phyloP scores from a whole-genome alignment of 2,797 vertebrate species.

The Acridotheres tristis region DNA sequence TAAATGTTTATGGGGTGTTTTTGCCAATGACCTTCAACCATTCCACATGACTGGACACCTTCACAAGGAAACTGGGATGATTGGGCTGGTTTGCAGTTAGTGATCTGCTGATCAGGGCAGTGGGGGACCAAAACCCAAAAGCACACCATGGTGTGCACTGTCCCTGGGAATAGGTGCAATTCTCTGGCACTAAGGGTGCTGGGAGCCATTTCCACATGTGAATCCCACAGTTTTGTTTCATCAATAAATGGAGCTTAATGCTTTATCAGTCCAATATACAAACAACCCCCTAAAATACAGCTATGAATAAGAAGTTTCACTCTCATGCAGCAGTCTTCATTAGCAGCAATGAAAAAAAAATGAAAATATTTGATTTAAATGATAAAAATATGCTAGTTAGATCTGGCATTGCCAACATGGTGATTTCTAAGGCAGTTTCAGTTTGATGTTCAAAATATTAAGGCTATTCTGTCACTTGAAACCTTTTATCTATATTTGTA shows the following conservation, averaged over 20 bases:
- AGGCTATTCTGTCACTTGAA: background rate
- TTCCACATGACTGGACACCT: background rate
- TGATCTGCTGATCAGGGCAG: background rate
- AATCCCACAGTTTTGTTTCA: background rate
- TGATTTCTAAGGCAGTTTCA: background rate
- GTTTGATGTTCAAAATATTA: background rate
- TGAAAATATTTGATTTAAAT: background rate
- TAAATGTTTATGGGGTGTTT: background rate
- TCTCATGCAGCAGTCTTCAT: background rate
- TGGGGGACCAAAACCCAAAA: background rate
- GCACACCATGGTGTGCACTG: fast-evolving
- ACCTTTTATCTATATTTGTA: background rate
- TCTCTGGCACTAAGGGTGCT: background rate
- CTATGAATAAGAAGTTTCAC: background rate
- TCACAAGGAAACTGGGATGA: background rate
- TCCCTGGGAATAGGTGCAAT: background rate
- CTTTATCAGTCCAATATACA: background rate
- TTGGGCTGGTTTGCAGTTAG: background rate
- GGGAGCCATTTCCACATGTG: background rate
- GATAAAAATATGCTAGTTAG: background rate
- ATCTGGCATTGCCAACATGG: background rate
- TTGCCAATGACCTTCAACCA: background rate
- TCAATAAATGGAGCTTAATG: background rate
- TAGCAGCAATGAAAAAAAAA: background rate
- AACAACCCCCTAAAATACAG: background rate